Evolutionary conservation across 2,888 invertebrate species (phyloP).

Genomic region (Lacanobia oleracea): DNA sequence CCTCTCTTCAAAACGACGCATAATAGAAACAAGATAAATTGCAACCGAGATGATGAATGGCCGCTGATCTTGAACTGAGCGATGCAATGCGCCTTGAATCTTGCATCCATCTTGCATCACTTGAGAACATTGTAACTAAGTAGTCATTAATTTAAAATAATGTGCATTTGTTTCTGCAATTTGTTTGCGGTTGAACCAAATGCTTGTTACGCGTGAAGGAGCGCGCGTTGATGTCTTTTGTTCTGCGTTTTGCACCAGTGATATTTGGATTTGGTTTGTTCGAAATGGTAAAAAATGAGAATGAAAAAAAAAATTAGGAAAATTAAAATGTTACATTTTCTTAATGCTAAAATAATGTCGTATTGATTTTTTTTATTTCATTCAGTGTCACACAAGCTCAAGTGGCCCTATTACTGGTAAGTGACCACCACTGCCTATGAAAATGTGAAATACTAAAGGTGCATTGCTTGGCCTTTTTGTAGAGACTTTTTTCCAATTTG

Average conservation of each 20-base stretch:
- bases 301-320: too few relatives aligned
- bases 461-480: too few relatives aligned
- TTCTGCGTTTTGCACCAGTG: neutral
- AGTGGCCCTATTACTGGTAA: too few relatives aligned
- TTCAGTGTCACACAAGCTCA: too few relatives aligned
- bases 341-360: too few relatives aligned
- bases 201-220: neutral
- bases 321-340: too few relatives aligned
- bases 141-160: constrained; percentile 58
- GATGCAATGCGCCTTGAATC: constrained; percentile 64
- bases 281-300: too few relatives aligned
- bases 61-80: constrained; percentile 69
- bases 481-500: too few relatives aligned
- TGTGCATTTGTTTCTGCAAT: constrained; percentile 30
- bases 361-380: too few relatives aligned
- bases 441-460: too few relatives aligned
- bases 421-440: too few relatives aligned
- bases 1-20: neutral
- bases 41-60: constrained; percentile 62
- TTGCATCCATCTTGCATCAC: constrained; percentile 64
- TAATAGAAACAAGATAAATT: constrained; percentile 32
- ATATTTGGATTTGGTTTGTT: too few relatives aligned
- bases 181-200: constrained; percentile 15
- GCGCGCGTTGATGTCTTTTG: constrained; percentile 70
- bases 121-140: constrained; percentile 35